phyloP scores from a whole-genome alignment of 1,140 invertebrate species.

The Chironomus striatipennis region DNA sequence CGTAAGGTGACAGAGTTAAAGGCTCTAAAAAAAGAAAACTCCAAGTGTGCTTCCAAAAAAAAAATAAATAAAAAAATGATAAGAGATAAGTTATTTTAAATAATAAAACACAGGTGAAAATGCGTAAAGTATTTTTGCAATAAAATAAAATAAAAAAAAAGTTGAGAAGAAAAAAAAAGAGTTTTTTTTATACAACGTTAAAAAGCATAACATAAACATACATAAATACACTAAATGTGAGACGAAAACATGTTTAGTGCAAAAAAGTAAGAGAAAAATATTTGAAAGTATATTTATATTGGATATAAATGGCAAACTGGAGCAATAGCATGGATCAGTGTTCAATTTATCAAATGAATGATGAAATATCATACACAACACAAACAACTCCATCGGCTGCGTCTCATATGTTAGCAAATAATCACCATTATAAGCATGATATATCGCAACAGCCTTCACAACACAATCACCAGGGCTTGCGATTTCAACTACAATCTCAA shows the following conservation, averaged over 20 bases:
- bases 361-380: neutral
- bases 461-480: neutral
- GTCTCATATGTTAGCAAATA: neutral
- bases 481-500: slow-evolving; percentile 10
- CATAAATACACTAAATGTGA: neutral
- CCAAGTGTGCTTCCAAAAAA: neutral
- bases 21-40: neutral
- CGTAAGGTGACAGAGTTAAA: neutral
- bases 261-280: neutral
- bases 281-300: neutral
- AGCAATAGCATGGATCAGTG: slow-evolving; percentile 1
- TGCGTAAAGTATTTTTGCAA: slow-evolving; percentile 13
- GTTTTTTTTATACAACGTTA: neutral
- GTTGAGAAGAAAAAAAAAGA: neutral
- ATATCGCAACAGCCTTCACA: neutral
- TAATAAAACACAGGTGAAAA: neutral
- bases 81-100: neutral
- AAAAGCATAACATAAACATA: neutral
- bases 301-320: slow-evolving; percentile 12
- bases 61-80: neutral
- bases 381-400: neutral
- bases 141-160: neutral
- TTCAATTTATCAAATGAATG: slow-evolving; percentile 17
- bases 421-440: slow-evolving; percentile 1
- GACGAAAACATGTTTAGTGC: neutral